Base-by-base conservation (phyloP, 1,140 invertebrate species). In the Pseudomyrmex concolor region DNA sequence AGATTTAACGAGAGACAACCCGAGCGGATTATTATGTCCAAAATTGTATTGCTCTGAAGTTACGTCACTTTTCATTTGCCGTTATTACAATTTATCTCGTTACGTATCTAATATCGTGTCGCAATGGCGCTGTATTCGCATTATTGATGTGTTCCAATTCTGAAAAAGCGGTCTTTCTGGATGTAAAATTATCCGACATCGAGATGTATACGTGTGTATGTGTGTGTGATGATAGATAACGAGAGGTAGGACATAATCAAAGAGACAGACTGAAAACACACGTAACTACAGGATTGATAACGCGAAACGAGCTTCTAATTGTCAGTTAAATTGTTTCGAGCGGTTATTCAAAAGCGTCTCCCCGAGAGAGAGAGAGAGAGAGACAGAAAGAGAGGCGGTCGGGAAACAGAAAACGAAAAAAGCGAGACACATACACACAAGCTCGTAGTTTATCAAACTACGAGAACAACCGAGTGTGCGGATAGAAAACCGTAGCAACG, bases 311-410 rank as follows among this genome's bases (percentile, higher is more conserved):
- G 84, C 72, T 88, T 83, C 87, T 86, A 89, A 89, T 88, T 89
- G 86, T 86, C 62, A 71, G 86, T 68, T 85, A 85, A 88, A 88
- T 83, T 85, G 78, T 88, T 85, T 85, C 84, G 43, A 50, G 59
- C 68, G 72, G 25, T 12, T 62, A 82, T 74, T 81, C 73, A 60
- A 60, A 67, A 78, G 73, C 13, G 19, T n/a, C 43, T 59, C 3
- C 22, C 43, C 13, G 22, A 62, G 15, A 22, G 54, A 78, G 59
- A 59, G 48, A 8, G 45, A n/a, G 12, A 25, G 59, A 78, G 48
- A 8, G 45, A n/a, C 7, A 25, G 59, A 78, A 48, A 70, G 50
- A 71, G 34, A 57, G 3, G 60, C 17, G n/a, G 17, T 13, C 8
- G 25, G 13, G 25, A 43, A 13, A 60, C 9, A 25, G 59, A 57